These are phyloP conservation scores for Rallus crepitans DNA, from an alignment of 2,797 vertebrate genomes.

Conservation along the genomic window DNA sequence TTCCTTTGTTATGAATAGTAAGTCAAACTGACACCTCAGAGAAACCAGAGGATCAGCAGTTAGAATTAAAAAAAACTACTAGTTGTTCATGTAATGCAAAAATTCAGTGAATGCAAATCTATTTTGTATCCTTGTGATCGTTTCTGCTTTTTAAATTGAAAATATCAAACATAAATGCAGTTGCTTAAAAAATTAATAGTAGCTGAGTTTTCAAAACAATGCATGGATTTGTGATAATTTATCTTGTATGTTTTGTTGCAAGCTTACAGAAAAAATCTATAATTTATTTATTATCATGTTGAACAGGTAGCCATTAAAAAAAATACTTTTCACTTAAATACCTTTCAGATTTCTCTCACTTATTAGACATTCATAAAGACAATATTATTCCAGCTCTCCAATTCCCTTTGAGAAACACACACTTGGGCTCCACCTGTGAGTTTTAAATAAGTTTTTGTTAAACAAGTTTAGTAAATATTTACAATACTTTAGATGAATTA, in stretches of 20 bases:
- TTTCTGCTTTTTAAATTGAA: conserved; percentile 27
- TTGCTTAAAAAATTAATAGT: conserved; percentile 50
- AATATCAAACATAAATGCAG: conserved; percentile 57
- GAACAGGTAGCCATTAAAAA: not conserved
- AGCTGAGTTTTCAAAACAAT: conserved; percentile 17
- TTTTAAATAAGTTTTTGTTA: conserved; percentile 5
- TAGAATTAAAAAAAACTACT: conserved; percentile 52
- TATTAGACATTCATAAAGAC: not conserved
- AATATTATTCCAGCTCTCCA: not conserved
- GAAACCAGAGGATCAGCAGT: not conserved
- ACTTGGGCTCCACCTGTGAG: not conserved
- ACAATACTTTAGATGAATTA: conserved; percentile 20
- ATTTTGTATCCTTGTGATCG: conserved; percentile 42
- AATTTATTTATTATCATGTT: not conserved
- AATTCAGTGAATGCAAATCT: conserved; percentile 27
- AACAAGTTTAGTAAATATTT: conserved; percentile 39
- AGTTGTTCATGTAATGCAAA: conserved; percentile 2
- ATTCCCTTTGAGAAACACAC: not conserved
- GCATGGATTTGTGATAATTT: not conserved
- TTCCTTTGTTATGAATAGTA: conserved; percentile 10
- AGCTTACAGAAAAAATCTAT: not conserved
- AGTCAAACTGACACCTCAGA: conserved; percentile 16
- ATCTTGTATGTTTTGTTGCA: not conserved
- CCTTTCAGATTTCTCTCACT: not conserved
- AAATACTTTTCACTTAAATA: not conserved